These are phyloP conservation scores for Thalassophryne amazonica DNA, from an alignment of 2,797 vertebrate species.

Conservation along the genomic window DNA sequence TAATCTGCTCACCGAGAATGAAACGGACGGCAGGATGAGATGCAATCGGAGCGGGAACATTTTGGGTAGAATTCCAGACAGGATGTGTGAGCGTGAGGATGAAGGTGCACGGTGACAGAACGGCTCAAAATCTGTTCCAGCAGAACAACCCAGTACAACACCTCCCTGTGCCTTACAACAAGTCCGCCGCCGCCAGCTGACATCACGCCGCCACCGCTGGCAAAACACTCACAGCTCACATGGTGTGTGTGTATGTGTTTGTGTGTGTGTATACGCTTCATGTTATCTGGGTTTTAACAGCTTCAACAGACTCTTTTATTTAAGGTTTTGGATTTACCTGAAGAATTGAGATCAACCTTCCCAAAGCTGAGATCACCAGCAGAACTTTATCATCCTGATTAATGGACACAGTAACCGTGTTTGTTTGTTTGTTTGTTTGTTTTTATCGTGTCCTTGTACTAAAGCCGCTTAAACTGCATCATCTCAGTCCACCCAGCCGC, in stretches of 20 bases:
- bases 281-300: too few relatives aligned
- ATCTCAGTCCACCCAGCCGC: too few relatives aligned
- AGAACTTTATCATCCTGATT: too few relatives aligned
- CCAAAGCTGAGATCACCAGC: too few relatives aligned
- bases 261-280: neutral
- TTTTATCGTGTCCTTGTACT: too few relatives aligned
- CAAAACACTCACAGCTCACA: slow-evolving; percentile 41
- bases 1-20: too few relatives aligned
- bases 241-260: neutral
- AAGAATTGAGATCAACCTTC: too few relatives aligned
- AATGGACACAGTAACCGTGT: too few relatives aligned
- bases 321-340: too few relatives aligned
- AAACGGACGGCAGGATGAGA: neutral
- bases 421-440: too few relatives aligned
- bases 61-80: neutral
- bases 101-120: slow-evolving; percentile 58
- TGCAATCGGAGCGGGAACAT: neutral
- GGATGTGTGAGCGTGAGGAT: neutral
- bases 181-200: slow-evolving; percentile 30
- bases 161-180: slow-evolving; percentile 26
- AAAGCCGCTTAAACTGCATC: too few relatives aligned
- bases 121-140: slow-evolving; percentile 57
- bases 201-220: slow-evolving; percentile 45
- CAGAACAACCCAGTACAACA: slow-evolving; percentile 24
- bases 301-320: too few relatives aligned